A percentile compares a stretch with the other conserved stretches of the same genome.
Evolutionary conservation across 2,888 invertebrate genomes (phyloP).

Genomic region (Agrochola lychnidis): DNA sequence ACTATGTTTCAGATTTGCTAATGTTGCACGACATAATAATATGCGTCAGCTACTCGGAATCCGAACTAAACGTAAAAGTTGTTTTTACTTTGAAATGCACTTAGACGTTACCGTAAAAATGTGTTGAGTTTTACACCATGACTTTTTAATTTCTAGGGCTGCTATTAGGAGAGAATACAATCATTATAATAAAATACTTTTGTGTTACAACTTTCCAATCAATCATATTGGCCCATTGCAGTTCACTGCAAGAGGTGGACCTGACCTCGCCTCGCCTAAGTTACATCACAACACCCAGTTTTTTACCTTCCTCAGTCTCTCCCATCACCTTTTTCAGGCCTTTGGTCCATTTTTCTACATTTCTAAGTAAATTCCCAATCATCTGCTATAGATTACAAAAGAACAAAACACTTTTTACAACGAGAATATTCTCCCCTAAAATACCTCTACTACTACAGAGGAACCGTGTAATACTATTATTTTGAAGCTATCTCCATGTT

Average conservation of each 20-base stretch:
- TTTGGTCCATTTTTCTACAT: not conserved
- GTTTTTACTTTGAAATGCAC: constrained; percentile 35
- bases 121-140: not conserved
- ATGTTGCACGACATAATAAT: not conserved
- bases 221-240: not conserved
- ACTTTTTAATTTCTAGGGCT: not conserved
- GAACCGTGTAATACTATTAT: not conserved
- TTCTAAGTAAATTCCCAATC: not conserved
- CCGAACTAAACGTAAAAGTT: constrained; percentile 5
- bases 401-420: not conserved
- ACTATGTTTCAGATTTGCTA: constrained; percentile 4
- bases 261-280: not conserved
- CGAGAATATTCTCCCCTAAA: constrained; percentile 1
- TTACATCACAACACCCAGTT: not conserved
- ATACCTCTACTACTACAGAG: not conserved
- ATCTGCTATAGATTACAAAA: not conserved
- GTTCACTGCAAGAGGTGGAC: not conserved
- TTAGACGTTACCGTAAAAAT: constrained; percentile 11
- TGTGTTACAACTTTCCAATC: not conserved
- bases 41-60: constrained; percentile 16
- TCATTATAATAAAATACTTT: not conserved
- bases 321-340: not conserved
- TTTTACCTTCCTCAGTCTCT: not conserved
- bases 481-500: not conserved
- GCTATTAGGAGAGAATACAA: not conserved